Evolutionary conservation across 1,140 invertebrate genomes (phyloP), one percentile per base, ranked within the genome.

Genomic region (Pararge aegeria): DNA sequence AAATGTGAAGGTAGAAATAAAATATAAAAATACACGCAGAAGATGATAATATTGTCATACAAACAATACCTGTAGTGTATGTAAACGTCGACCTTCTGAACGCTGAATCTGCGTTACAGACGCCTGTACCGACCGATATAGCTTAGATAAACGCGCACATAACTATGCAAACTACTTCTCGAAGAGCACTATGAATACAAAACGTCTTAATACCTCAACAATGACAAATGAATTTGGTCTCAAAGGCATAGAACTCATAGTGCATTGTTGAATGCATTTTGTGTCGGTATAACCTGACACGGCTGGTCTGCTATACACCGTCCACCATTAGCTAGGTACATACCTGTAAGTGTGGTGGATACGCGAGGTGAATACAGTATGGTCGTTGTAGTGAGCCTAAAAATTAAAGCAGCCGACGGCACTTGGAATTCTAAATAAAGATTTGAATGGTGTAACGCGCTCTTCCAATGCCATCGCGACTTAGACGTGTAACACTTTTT

Each of bases 371-470:
- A 84, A 88, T 88, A 83, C 75, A 65, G 70, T 77, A 86, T 79
- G 76, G 75, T 68, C 78, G 77, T 76, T 78, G 71, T 80, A 80
- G 76, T 79, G 66, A 78, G 72, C 65, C 77, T 84, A 78, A 86
- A 87, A 86, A 88, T 85, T 88, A 82, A 88, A 86, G 75, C 76
- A 70, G 75, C 70, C 74, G 72, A 66, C 79, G 71, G 61, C 78
- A 84, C 80, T 84, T 80, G 75, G 79, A 87, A 87, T 87, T 75
- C 75, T 85, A 80, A 87, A 83, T 83, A 80, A 83, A 78, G 78
- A 83, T 87, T 87, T 89, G 76, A 78, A 82, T 80, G 68, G 69
- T 62, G 68, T 55, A 74, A 80, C 83, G 80, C 64, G 74, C 71
- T 75, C 62, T 64, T n/a, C 73, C 72, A 78, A 83, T 66, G 49